Evolutionary conservation across 1,140 invertebrate genomes (phyloP), one percentile per base, ranked within the genome.

Genomic region (Drosophila bipectinata): DNA sequence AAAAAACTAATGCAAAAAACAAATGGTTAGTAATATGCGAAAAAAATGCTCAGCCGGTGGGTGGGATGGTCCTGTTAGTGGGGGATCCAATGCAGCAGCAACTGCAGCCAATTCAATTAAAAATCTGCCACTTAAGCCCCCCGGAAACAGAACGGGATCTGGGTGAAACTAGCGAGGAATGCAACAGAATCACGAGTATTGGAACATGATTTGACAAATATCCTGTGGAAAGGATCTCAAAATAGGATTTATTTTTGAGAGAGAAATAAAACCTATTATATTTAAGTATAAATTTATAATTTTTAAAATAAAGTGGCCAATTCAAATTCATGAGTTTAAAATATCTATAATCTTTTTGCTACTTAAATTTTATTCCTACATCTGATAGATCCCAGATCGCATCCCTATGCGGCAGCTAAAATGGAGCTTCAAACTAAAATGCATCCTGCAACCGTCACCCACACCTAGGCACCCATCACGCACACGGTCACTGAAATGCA

Each of bases 91-190:
- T 69, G 61, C 78, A 72, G 57, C 78, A 61, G 79, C 80, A 73
- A 80, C 77, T 87, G 83, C 82, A 87, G 75, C 83, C 83, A 87
- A 79, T 87, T 87, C 83, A 87, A 87, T 87, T 87, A 87, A 87
- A 87, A 87, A 88, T 83, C 83, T 87, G 83, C 83, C 83, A 87
- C 84, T 87, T 87, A 87, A 79, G 79, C 84, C 75, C 44, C 72
- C 74, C 26, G 41, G 66, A 67, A 61, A 62, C 48, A 12, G 44
- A 18, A 32, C 18, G 49, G 61, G 18, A 24, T 14, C 47, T 54
- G 3, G 49, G 44, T 41, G 47, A 52, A 37, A 7, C 26, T 28
- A 44, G 44, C 71, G 69, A 73, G 71, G 51, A 73, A 51, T 55
- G 71, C 69, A 72, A 72, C 21, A 34, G 15, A 37, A 55, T 30